Evolutionary conservation across 2,113 vertebrate species (phyloP).

Genomic region (Gallinago undulata): DNA sequence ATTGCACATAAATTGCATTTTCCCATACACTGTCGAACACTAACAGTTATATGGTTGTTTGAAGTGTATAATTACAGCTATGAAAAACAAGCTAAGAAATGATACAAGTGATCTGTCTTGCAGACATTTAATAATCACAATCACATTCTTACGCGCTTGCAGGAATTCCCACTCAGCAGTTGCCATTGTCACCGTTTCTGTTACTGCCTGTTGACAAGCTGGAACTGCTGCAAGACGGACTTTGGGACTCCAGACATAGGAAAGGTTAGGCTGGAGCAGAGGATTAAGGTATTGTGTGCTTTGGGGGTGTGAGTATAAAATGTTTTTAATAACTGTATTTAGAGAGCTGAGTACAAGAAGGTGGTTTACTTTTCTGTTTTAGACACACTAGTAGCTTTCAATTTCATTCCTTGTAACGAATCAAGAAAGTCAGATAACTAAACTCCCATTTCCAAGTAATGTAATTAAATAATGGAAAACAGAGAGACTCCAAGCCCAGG

Average conservation of each 20-base stretch:
- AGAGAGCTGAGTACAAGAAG: background rate
- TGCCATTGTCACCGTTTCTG: background rate
- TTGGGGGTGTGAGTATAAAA: fast-evolving
- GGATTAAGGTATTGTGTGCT: background rate
- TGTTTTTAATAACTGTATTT: background rate
- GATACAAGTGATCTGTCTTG: background rate
- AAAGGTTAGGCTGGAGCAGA: background rate
- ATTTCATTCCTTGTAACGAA: background rate
- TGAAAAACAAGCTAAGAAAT: background rate
- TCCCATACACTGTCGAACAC: background rate
- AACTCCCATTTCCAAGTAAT: background rate
- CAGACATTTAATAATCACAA: background rate
- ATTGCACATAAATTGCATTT: background rate
- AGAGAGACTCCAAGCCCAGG: background rate
- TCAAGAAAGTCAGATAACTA: background rate
- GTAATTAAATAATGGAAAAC: background rate
- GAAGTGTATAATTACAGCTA: background rate
- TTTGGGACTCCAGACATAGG: background rate
- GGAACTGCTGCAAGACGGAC: background rate
- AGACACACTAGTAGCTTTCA: background rate
- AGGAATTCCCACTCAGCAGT: background rate
- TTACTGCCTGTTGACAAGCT: background rate
- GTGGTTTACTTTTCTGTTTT: background rate
- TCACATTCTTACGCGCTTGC: background rate
- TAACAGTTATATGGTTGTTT: background rate